Evolutionary conservation across 2,888 invertebrate genomes (phyloP).

Genomic region (Rugalucina vietnamica): DNA sequence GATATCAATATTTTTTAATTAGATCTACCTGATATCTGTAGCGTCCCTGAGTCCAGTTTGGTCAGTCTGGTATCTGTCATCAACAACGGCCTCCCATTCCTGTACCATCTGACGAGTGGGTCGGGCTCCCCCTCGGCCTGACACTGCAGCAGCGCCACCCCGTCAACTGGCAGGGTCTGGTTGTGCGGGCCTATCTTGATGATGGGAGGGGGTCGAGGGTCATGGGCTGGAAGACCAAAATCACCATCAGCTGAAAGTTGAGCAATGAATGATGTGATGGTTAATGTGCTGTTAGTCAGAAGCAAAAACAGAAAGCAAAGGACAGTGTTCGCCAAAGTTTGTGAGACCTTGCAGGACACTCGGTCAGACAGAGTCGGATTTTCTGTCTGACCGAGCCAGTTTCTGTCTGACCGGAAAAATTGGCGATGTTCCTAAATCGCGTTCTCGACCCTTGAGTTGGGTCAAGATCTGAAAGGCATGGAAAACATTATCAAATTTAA

Average conservation of each 20-base stretch:
- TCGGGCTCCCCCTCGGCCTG: constrained; percentile 89
- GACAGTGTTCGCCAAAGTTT: too few species aligned
- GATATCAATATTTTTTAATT: too few species aligned
- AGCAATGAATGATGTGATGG: constrained; percentile 23
- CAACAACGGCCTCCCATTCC: constrained; percentile 86
- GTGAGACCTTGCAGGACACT: too few species aligned
- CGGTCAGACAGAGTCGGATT: too few species aligned
- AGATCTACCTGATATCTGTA: constrained; percentile 91
- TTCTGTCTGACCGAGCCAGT: too few species aligned
- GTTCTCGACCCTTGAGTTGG: too few species aligned
- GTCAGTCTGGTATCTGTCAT: constrained; percentile 86
- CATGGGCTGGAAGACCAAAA: constrained; percentile 73
- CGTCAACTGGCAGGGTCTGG: constrained; percentile 92
- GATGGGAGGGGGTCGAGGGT: constrained; percentile 89
- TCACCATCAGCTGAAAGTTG: constrained; percentile 57
- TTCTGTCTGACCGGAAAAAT: too few species aligned
- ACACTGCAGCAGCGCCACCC: constrained; percentile 92
- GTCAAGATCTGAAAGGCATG: too few species aligned
- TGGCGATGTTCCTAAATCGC: too few species aligned
- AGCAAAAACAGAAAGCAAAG: too few species aligned
- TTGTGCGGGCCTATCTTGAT: constrained; percentile 94
- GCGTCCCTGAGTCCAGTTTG: constrained; percentile 88
- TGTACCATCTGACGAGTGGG: constrained; percentile 91
- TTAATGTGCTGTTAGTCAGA: neutral
- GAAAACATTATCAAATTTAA: too few species aligned